These are phyloP conservation scores for Leistus spinibarbis DNA, from an alignment of 2,888 invertebrate species.

Conservation along the genomic window DNA sequence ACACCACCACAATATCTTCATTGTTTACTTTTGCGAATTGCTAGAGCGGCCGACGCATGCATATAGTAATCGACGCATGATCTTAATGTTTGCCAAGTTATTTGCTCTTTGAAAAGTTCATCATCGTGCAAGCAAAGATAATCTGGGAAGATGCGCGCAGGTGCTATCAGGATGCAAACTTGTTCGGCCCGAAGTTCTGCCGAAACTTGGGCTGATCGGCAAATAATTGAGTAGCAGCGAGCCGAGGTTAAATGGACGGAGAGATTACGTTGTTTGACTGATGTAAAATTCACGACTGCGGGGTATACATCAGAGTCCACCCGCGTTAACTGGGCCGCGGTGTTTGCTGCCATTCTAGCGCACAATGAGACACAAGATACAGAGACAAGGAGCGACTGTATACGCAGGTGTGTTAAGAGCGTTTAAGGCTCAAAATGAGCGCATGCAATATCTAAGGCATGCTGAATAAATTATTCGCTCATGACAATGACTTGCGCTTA, in stretches of 20 bases:
- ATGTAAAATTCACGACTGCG: constrained; percentile 45
- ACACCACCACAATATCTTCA: constrained; percentile 10
- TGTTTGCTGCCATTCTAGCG: neutral
- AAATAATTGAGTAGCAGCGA: constrained; percentile 44
- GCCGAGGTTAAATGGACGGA: constrained; percentile 44
- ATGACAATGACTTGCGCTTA: neutral
- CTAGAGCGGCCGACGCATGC: neutral
- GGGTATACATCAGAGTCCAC: neutral
- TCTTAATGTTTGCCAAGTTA: constrained; percentile 7
- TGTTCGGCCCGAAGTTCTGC: constrained; percentile 5
- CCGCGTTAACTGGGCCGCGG: neutral
- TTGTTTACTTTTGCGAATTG: constrained; percentile 8
- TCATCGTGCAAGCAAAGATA: constrained; percentile 7
- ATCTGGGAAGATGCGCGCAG: constrained; percentile 28
- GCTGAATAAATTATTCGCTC: neutral
- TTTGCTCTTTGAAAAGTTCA: constrained; percentile 9
- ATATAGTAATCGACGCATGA: neutral
- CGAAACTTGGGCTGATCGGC: constrained; percentile 42
- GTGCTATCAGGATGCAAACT: constrained; percentile 13
- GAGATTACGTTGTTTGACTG: constrained; percentile 47
- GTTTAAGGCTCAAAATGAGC: neutral
- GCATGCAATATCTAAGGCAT: neutral
- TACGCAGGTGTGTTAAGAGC: constrained; percentile 1
- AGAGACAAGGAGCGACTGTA: neutral
- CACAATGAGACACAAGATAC: neutral